Evolutionary conservation across 2,797 vertebrate genomes (phyloP), one percentile per base, ranked within the genome.

Genomic region (Pampus argenteus): DNA sequence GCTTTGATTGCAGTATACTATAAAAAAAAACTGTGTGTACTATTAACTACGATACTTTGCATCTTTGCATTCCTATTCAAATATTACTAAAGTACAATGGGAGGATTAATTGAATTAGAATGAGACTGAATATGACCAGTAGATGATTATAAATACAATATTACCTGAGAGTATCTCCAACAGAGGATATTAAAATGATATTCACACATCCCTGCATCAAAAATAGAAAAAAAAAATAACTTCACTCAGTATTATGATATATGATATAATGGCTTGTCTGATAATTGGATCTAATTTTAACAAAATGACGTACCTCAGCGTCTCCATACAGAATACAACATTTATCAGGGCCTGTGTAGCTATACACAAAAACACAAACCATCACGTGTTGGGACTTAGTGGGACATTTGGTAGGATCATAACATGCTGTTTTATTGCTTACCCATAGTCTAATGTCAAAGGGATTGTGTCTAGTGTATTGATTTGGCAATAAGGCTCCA

Each of bases 251-350:
- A 61, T 73, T 78, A 78, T n/a, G n/a, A n/a, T n/a, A n/a, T n/a
- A 79, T 85, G 26, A 56, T 14, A 15, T 40, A 47, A 75, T 56
- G 36, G 45, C 67, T 49, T 71, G 18, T 70, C 75, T 54, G 22
- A 50, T 62, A 47, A 54, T 63, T 76, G 14, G 13, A 61, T 72
- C 10, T 23, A 60, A 23, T 62, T 71, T 64, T 22, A 60, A 71
- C 23, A 28, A 61, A 25, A 44, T 1, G 11, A 77, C 56, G 10
- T 89, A 96, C 96, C 93, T 96, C 93, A 76, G 91, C 82, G 80
- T 96, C 95, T 7, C 95, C 94, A 29, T 93, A 95, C 15, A 97
- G 67, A 78, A 96, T 85, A 70, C 93, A 91, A 60, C 95, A 95
- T 70, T 95, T 91, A 81, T 96, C 95, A 65, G 82, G 76, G 48